Evolutionary conservation across 2,797 vertebrate genomes (phyloP).

Genomic region (Enoplosus armatus): DNA sequence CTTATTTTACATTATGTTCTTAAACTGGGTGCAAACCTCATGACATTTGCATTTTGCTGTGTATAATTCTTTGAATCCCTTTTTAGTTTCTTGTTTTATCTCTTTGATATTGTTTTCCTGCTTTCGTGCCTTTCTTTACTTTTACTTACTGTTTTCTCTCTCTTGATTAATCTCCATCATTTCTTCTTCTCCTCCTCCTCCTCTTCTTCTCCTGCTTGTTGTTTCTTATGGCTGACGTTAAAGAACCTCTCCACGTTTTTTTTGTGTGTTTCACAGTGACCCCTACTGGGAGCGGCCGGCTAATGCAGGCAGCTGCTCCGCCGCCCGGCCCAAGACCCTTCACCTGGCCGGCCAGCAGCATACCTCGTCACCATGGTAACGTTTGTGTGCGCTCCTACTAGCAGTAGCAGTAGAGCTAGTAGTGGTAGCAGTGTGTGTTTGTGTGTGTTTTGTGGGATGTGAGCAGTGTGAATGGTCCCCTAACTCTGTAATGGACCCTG

Average conservation of each 20-base stretch:
- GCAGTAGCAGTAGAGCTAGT: conserved; percentile 32
- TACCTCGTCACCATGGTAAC: conserved; percentile 90
- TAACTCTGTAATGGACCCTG: neutral
- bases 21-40: neutral
- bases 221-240: conserved; percentile 57
- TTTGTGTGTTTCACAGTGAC: conserved; percentile 85
- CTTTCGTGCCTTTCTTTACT: neutral
- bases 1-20: neutral
- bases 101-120: neutral
- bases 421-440: conserved; percentile 13
- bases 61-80: neutral
- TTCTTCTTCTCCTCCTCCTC: neutral
- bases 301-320: conserved; percentile 88
- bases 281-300: conserved; percentile 89
- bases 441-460: neutral
- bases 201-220: conserved; percentile 40
- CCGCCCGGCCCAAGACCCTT: conserved; percentile 89
- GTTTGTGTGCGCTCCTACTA: conserved; percentile 54
- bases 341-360: conserved; percentile 90
- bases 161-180: neutral
- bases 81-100: neutral
- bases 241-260: conserved; percentile 77
- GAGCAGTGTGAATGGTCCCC: neutral
- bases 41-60: conserved; percentile 1
- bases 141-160: neutral